phyloP scores from a whole-genome alignment of 2,888 invertebrate genomes.

The Drosophila macrothrix region DNA sequence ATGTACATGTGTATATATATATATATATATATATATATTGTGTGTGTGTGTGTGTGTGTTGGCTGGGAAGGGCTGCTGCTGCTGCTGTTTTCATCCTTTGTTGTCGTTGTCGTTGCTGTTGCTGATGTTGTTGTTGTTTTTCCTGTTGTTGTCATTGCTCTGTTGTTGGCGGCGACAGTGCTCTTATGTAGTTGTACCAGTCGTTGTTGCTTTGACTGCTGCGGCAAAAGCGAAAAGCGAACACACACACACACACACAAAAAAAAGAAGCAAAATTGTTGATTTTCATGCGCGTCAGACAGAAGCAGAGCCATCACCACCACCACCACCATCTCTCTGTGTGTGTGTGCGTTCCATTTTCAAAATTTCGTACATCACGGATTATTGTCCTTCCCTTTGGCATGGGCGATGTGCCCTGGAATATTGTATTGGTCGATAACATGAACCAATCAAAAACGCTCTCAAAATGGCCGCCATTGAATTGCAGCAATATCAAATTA shows the following conservation, averaged over 20 bases:
- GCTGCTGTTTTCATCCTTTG: conserved; percentile 61
- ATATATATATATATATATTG: conserved; percentile 20
- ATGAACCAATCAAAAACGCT: conserved; percentile 85
- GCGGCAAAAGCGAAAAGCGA: conserved; percentile 34
- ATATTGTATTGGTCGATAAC: conserved; percentile 85
- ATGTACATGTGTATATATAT: conserved; percentile 17
- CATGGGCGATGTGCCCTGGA: conserved; percentile 61
- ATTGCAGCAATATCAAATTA: conserved; percentile 65
- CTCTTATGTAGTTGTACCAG: conserved; percentile 49
- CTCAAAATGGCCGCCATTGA: conserved; percentile 85
- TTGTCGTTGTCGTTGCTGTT: conserved; percentile 60
- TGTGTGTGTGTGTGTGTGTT: conserved; percentile 38
- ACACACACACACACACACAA: conserved; percentile 22
- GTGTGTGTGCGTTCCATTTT: conserved; percentile 70
- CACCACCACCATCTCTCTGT: conserved; percentile 36
- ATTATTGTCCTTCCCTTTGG: conserved; percentile 79
- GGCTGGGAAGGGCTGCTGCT: conserved; percentile 62
- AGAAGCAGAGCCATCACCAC: conserved; percentile 54
- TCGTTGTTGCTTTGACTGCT: conserved; percentile 54
- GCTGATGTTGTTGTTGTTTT: conserved; percentile 51
- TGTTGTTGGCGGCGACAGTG: conserved; percentile 66
- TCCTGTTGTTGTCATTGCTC: conserved; percentile 65
- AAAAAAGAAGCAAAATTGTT: conserved; percentile 44
- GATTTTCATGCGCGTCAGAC: conserved; percentile 73
- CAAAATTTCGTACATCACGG: conserved; percentile 83